Base-by-base conservation (phyloP, 1,140 invertebrate species). In the Akabosia matsudoensis region DNA sequence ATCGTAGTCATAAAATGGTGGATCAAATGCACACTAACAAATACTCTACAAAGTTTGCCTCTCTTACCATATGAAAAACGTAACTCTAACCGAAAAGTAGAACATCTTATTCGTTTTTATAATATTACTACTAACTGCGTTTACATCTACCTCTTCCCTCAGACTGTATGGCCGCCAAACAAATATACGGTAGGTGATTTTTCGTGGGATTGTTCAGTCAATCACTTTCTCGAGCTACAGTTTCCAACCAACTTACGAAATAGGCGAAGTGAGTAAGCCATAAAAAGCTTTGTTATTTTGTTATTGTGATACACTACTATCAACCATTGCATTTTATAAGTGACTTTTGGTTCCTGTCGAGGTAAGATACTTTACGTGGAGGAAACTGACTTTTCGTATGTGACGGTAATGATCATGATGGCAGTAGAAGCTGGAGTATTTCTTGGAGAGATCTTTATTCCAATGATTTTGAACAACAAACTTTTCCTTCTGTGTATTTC, bases 391-490 rank as follows among this genome's bases (percentile, higher is more conserved):
- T 61, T 61, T 24, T n/a, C 4, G 13, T 61, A 22, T 14, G 54
- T 22, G 7, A 22, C 14, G n/a, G 54, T 4, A 61, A 7, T 16
- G 54, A 61, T 10, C 10, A 51, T 51, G 54, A 61, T 61, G 54
- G 24, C 24, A 22, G n/a, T 61, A 24, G 24, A 45, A 45, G n/a
- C n/a, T n/a, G n/a, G n/a, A n/a, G 37, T 61, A 24, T 3, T 61
- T 13, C 14, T 61, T 13, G 24, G 13, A 22, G 54, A 7, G 14
- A 61, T 61, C 24, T 22, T 14, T 61, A 61, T 61, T 61, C 54
- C 54, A 61, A 61, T 61, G 54, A 61, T 61, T 51, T 61, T 14
- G 37, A 61, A 61, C 54, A 61, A 61, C 54, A 24, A n/a, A 61
- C 13, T 22, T 10, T n/a, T n/a, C n/a, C n/a, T n/a, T n/a, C 7